Evolutionary conservation across 2,888 invertebrate species (phyloP).

Genomic region (Conistra vaccinii): DNA sequence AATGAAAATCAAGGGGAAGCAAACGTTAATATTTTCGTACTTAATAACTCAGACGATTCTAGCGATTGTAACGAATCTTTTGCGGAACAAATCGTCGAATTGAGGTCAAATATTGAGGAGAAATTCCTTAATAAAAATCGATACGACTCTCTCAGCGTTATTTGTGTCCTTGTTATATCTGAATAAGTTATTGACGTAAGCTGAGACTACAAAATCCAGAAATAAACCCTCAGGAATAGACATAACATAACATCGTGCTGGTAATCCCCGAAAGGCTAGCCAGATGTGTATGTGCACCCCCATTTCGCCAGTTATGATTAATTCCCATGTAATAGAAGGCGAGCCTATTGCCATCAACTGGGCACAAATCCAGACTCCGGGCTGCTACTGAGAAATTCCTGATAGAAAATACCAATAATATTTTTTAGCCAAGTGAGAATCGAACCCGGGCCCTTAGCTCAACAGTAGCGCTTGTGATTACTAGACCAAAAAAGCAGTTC

Average conservation of each 20-base stretch:
- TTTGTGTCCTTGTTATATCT: slow-evolving; percentile 41
- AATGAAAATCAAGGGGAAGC: slow-evolving; percentile 2
- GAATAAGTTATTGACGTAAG: slow-evolving; percentile 37
- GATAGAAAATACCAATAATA: too few species aligned
- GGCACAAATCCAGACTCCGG: too few species aligned
- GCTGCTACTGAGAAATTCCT: too few species aligned
- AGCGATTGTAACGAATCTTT: slow-evolving; percentile 43
- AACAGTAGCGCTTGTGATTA: too few species aligned
- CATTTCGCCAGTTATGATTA: not conserved
- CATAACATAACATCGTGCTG: not conserved
- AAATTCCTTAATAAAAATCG: slow-evolving; percentile 56
- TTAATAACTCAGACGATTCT: slow-evolving; percentile 11
- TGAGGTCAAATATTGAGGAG: slow-evolving; percentile 57
- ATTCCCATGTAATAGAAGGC: too few species aligned
- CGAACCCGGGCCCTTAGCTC: too few species aligned
- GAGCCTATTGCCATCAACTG: too few species aligned
- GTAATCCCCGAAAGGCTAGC: not conserved
- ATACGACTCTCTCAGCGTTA: slow-evolving; percentile 39
- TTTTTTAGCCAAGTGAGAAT: too few species aligned
- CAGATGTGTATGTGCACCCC: not conserved
- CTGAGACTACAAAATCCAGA: not conserved
- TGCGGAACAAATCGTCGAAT: slow-evolving; percentile 40
- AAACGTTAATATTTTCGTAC: slow-evolving; percentile 19
- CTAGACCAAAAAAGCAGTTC: too few species aligned
- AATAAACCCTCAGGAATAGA: not conserved